Base-by-base conservation (phyloP, 2,888 invertebrate genomes). In the Arctia plantaginis region DNA sequence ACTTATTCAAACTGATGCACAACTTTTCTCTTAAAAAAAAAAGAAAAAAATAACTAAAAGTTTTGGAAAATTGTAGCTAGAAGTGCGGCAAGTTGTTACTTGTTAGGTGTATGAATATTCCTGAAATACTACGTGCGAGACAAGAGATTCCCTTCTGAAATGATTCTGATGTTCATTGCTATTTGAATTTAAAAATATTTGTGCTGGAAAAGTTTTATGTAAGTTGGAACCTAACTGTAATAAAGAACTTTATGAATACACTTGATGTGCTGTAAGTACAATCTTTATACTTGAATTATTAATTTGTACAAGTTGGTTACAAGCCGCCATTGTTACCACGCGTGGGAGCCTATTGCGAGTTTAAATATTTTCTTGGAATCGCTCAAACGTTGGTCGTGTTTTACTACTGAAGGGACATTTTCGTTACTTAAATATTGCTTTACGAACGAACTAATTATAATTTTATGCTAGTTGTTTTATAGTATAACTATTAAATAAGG, bases 101-200 rank as follows among this genome's bases (percentile, higher is more conserved):
- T 78, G 84, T 79, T 73, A 83, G 81, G 70, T 75, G 80, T 86
- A 87, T 90, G 88, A 89, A 89, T 89, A 88, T 87, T 90, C 85
- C 77, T 80, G 76, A 86, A 86, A 83, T 85, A 86, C 87, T 87
- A 84, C 87, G 82, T 83, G 82, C 69, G 65, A 81, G 84, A 82
- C 79, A 79, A 82, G 77, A 72, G 75, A 66, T 79, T 77, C 80
- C 80, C 81, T 81, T 78, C 82, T 87, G 83, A 85, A 86, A 87
- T 82, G 81, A 74, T 87, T 87, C 85, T 84, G 81, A 83, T 89
- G 87, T 87, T 87, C 80, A 73, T 80, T 76, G 75, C 79, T 80
- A 88, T 90, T 89, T 89, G 86, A 86, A 89, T 90, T 89, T 85
- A 86, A 88, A 89, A 88, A 85, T 84, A 85, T 84, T 81, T 82